phyloP scores from a whole-genome alignment of 2,888 invertebrate genomes.

The Emmelina monodactyla region DNA sequence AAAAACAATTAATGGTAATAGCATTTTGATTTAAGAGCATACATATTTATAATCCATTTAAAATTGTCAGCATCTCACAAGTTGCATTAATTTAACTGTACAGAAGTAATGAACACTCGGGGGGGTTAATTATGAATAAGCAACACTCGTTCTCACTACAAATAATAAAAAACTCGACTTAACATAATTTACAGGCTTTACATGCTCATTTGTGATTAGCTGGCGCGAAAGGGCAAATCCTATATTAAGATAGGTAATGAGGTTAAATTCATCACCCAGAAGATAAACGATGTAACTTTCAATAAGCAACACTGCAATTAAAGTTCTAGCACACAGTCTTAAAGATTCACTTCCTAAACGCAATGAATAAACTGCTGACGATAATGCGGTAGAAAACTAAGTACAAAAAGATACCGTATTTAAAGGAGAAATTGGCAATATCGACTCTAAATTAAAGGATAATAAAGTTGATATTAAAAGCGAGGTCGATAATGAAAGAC shows the following conservation, averaged over 20 bases:
- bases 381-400: constrained; percentile 60
- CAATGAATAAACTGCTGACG: constrained; percentile 41
- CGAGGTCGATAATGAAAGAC: constrained; percentile 54
- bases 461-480: constrained; percentile 53
- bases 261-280: constrained; percentile 46
- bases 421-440: constrained; percentile 37
- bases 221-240: constrained; percentile 67
- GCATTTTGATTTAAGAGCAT: no score
- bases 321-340: constrained; percentile 33
- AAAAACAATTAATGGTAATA: no score
- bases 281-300: constrained; percentile 30
- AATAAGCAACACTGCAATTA: constrained; percentile 28
- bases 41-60: no score
- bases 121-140: constrained; percentile 66
- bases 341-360: constrained; percentile 35
- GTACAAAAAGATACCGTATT: constrained; percentile 55
- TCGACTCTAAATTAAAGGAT: constrained; percentile 34
- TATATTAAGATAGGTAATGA: constrained; percentile 68
- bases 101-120: constrained; percentile 62
- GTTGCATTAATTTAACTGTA: constrained; percentile 35
- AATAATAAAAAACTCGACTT: constrained; percentile 53
- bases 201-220: constrained; percentile 66
- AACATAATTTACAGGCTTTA: constrained; percentile 64
- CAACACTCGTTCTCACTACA: no score
- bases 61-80: no score